Conservation (phyloP, 2,888 invertebrate genomes). For the Aporophyla nigra region DNA sequence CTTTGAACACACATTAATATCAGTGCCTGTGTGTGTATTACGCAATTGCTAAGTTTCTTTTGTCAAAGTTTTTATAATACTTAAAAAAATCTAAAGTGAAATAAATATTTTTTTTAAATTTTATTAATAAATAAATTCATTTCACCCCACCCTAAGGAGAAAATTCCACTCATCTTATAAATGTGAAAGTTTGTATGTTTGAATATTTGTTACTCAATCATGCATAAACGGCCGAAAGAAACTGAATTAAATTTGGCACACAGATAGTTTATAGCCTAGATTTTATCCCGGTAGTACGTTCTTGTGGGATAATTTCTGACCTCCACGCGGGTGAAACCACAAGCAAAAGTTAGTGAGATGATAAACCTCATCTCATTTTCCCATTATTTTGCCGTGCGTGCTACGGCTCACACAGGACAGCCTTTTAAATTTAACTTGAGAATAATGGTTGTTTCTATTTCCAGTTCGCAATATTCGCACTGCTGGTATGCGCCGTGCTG, state of each 20-base stretch:
- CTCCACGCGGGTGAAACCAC: no score
- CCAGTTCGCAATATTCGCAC: slow-evolving; percentile 16
- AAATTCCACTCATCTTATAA: no score
- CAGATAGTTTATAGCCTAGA: no score
- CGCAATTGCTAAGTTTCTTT: no score
- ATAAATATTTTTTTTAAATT: neutral
- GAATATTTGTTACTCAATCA: no score
- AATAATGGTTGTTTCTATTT: neutral
- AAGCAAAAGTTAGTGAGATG: neutral
- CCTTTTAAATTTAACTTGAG: neutral
- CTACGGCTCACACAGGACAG: neutral
- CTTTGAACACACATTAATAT: neutral
- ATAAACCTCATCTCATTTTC: neutral
- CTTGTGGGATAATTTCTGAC: no score
- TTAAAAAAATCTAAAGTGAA: neutral
- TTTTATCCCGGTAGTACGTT: no score
- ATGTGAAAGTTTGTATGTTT: no score
- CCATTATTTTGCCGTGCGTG: neutral
- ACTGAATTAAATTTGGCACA: no score
- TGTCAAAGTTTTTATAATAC: neutral
- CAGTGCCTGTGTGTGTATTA: no score
- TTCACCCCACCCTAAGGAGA: neutral
- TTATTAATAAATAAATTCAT: neutral
- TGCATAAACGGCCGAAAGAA: no score
- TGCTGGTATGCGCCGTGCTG: slow-evolving; percentile 27